Evolutionary conservation across 2,113 vertebrate genomes (phyloP), one percentile per base, ranked within the genome.

Genomic region (Mungos mungo): DNA sequence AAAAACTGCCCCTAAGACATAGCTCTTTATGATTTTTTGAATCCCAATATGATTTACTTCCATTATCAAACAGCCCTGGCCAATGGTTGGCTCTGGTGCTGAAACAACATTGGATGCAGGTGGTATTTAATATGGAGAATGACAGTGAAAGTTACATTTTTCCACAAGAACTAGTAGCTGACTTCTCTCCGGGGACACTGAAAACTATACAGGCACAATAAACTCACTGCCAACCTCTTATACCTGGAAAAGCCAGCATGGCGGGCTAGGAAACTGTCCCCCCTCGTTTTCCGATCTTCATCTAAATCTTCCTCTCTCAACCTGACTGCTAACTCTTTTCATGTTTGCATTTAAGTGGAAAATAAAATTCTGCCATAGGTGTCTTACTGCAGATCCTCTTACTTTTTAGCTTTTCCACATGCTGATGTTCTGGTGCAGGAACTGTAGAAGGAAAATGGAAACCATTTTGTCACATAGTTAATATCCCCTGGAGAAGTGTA

Each of bases 301-400:
- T 66, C 89, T 80, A 35, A 97, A 35, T 12, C 68, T 65, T 81
- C 71, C 19, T 66, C 77, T 31, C 45, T 95, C 89, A 65, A 50
- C 60, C 16, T 71, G 52, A 93, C 60, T 79, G 57, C 88, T 81
- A 57, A 81, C 77, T 84, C 57, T 90, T 93, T 81, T 50, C 79
- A 65, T 50, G 79, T 95, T 92, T 85, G 63, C 87, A 94, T 82
- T 76, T 82, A 76, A 96, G 71, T 92, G 29, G 54, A 77, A 97
- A 85, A 85, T 72, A 82, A 88, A 93, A 65, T n/a, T 96, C 85
- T 82, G 69, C 79, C 88, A 18, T 18, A 54, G 81, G 47, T 13
- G 33, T 19, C 66, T 95, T 69, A 50, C 33, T 54, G 13, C 19
- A 33, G 27, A 92, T 69, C 27, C 14, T 87, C 69, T 66, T 54